Conservation (phyloP, 1,140 invertebrate genomes). For the Brachionus angularis region DNA sequence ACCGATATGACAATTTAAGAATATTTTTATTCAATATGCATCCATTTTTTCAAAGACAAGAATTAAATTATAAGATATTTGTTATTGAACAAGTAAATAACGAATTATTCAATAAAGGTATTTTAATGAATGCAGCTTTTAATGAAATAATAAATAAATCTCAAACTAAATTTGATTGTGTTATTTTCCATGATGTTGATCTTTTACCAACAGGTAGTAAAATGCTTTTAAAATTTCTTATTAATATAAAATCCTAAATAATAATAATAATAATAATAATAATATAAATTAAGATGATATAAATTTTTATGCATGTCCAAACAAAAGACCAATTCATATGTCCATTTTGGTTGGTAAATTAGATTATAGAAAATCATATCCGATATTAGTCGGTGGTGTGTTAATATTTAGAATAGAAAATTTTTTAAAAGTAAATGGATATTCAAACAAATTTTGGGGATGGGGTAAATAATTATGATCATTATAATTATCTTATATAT, state of each 20-base stretch:
- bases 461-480: too few species aligned
- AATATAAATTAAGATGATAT: background rate
- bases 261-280: background rate
- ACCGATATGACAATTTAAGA: conserved; percentile 72
- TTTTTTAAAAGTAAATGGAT: conserved; percentile 2
- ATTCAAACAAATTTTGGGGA: conserved; percentile 31
- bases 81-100: conserved; percentile 74
- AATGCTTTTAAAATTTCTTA: too few species aligned
- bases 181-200: conserved; percentile 90
- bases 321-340: background rate
- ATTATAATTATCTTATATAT: background rate
- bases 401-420: conserved; percentile 1
- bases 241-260: background rate
- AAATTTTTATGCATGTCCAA: conserved; percentile 9
- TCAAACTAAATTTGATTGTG: conserved; percentile 70
- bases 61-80: conserved; percentile 81
- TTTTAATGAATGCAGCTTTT: conserved; percentile 76
- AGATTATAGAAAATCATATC: conserved; percentile 4
- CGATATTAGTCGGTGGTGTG: conserved; percentile 16
- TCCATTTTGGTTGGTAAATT: conserved; percentile 4
- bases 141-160: conserved; percentile 63
- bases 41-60: conserved; percentile 77
- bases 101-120: conserved; percentile 79
- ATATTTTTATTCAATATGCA: conserved; percentile 81
- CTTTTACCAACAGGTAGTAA: conserved; percentile 80